phyloP scores from a whole-genome alignment of 2,888 invertebrate species.

The Caenorhabditis panamensis region DNA sequence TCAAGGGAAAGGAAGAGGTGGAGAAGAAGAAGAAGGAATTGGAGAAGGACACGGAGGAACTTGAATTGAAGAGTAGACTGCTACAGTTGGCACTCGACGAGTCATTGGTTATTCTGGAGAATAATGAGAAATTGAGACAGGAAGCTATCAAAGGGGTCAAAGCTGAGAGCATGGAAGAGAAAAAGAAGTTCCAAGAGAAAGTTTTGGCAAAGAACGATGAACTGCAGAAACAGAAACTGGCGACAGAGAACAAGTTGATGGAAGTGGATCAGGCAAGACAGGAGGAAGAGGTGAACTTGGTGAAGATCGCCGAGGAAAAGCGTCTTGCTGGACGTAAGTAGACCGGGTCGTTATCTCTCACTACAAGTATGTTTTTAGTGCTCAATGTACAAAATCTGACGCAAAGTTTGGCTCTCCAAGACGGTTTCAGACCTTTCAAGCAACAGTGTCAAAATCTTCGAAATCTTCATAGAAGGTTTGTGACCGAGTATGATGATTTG shows the following conservation, averaged over 20 bases:
- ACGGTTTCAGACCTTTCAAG: neutral
- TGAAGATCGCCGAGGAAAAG: neutral
- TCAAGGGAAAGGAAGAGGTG: neutral
- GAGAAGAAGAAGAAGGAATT: neutral
- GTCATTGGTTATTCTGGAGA: neutral
- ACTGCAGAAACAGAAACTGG: neutral
- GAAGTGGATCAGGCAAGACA: neutral
- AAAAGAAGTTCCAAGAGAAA: neutral
- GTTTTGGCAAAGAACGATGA: neutral
- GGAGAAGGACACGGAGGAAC: neutral
- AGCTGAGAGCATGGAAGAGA: neutral
- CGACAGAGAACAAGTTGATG: neutral
- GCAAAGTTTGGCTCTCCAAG: neutral
- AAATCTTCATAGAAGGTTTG: neutral
- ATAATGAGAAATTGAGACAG: neutral
- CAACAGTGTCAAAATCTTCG: neutral
- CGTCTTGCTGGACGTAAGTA: neutral
- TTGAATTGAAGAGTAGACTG: neutral
- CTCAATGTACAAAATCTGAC: neutral
- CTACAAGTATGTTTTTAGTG: too few relatives aligned
- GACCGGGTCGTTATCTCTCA: neutral
- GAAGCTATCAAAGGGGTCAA: neutral
- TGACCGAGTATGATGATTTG: neutral
- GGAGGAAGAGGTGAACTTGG: neutral
- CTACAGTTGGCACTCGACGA: neutral